A percentile compares a stretch with the other conserved stretches of the same genome.
Conservation (phyloP, 2,797 vertebrate species). For the Mormyrops boulengeri region DNA sequence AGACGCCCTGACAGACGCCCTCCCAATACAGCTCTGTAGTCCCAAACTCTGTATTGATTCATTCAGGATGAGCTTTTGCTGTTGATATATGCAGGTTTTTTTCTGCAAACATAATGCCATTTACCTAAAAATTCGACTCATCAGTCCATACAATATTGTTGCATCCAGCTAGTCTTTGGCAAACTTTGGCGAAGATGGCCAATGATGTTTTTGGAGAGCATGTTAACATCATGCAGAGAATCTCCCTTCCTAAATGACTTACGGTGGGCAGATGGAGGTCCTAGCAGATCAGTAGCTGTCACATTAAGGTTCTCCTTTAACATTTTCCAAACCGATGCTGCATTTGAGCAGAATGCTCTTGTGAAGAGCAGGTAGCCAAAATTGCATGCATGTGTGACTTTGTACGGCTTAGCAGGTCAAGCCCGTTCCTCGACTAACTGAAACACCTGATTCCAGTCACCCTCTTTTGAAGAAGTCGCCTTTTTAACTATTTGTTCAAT, state of each 20-base stretch:
- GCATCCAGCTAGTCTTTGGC: background rate
- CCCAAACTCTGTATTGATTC: too few species aligned
- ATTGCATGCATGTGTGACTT: background rate
- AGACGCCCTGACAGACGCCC: too few species aligned
- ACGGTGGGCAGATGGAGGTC: background rate
- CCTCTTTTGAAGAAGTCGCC: background rate
- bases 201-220: background rate
- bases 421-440: background rate
- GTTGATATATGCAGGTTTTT: background rate
- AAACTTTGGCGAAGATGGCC: background rate
- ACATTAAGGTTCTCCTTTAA: background rate
- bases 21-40: too few species aligned
- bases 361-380: background rate
- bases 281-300: background rate
- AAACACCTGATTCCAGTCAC: background rate
- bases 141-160: background rate
- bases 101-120: background rate
- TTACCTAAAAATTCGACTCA: background rate
- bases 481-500: background rate
- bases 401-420: background rate
- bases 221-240: background rate
- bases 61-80: background rate
- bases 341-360: background rate
- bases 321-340: background rate
- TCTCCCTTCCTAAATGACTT: background rate